Conservation (phyloP, 1,140 invertebrate genomes). For the Cotesia chilonis region DNA sequence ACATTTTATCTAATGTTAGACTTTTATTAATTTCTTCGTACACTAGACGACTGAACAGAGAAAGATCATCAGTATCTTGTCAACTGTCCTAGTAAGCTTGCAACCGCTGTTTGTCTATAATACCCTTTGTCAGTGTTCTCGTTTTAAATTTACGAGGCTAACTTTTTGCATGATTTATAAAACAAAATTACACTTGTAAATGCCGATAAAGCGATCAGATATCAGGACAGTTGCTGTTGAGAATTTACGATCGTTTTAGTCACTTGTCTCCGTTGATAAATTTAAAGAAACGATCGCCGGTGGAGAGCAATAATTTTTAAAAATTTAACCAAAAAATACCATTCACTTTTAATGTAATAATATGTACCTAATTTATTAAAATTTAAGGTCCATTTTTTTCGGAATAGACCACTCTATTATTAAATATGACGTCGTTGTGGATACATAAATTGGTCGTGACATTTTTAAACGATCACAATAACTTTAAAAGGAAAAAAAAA, state of each 20-base stretch:
- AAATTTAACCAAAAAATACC: background rate
- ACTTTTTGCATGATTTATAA: constrained; percentile 49
- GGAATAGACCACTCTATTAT: background rate
- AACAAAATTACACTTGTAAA: constrained; percentile 50
- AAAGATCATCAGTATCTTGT: background rate
- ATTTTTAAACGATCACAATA: too few relatives aligned
- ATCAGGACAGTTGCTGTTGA: constrained; percentile 38
- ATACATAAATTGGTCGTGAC: background rate
- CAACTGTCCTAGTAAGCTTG: background rate
- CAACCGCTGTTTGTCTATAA: background rate
- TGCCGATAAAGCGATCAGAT: constrained; percentile 50
- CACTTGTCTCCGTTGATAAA: background rate
- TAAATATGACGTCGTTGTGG: background rate
- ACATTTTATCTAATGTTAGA: too few relatives aligned
- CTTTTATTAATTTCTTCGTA: too few relatives aligned
- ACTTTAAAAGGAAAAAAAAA: background rate
- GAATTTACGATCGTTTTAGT: constrained; percentile 36
- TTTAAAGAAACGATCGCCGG: background rate
- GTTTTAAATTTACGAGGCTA: constrained; percentile 42
- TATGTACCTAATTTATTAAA: too few relatives aligned
- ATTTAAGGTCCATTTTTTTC: too few relatives aligned
- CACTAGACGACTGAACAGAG: too few relatives aligned
- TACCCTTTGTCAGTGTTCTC: constrained; percentile 4
- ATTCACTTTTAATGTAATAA: too few relatives aligned
- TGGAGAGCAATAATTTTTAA: too few relatives aligned